These are phyloP conservation scores for Parnassius mnemosyne DNA, from an alignment of 2,888 invertebrate species.

Conservation along the genomic window DNA sequence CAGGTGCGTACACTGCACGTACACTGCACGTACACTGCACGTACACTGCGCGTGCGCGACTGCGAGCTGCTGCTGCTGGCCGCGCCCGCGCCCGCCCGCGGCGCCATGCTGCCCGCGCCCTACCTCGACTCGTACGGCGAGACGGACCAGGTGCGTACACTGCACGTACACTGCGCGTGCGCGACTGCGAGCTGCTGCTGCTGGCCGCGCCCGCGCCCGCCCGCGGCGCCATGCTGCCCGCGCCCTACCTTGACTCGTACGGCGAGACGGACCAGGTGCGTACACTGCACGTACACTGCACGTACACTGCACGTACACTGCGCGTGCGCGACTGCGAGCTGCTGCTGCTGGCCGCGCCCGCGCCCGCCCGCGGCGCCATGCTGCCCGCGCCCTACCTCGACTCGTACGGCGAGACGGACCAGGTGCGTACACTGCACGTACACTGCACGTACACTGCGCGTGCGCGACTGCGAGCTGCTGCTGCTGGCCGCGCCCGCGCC, in stretches of 20 bases:
- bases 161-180: conserved; percentile 4
- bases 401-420: too few relatives aligned
- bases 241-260: not conserved
- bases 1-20: not conserved
- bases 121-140: conserved; percentile 98
- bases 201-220: conserved; percentile 81
- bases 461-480: conserved; percentile 86
- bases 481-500: conserved; percentile 90
- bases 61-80: conserved; percentile 89
- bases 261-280: too few relatives aligned
- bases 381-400: conserved; percentile 41
- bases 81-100: conserved; percentile 88
- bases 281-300: too few relatives aligned
- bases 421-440: too few relatives aligned
- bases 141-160: conserved; percentile 69
- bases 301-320: not conserved
- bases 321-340: conserved; percentile 2
- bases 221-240: not conserved
- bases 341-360: conserved; percentile 85
- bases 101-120: conserved; percentile 95
- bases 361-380: too few relatives aligned
- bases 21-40: not conserved
- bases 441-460: conserved; percentile 68
- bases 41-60: conserved; percentile 84
- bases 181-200: conserved; percentile 48